Evolutionary conservation across 2,888 invertebrate genomes (phyloP).

Genomic region (Hypolimnas misippus): DNA sequence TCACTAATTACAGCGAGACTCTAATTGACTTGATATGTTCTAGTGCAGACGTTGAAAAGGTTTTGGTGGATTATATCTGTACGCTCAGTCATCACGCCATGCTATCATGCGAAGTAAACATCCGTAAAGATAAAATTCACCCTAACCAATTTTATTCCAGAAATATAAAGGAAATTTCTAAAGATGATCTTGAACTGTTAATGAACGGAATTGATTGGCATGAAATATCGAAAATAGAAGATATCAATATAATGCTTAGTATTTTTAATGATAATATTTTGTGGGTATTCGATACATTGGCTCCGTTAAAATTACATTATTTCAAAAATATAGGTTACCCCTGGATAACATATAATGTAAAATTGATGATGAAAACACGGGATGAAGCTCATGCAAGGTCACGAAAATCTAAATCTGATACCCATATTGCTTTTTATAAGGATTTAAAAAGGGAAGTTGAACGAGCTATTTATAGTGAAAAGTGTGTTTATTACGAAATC

Average conservation of each 20-base stretch:
- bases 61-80: background rate
- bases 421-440: constrained; percentile 11
- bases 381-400: constrained; percentile 7
- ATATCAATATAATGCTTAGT: background rate
- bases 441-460: constrained; percentile 14
- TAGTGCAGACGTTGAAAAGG: background rate
- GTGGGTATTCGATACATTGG: background rate
- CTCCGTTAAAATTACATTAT: background rate
- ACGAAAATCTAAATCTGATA: background rate
- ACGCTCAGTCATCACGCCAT: constrained; percentile 8
- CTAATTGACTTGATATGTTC: constrained; percentile 11
- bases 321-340: background rate
- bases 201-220: background rate
- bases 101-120: constrained; percentile 7
- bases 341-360: constrained; percentile 19
- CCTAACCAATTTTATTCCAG: background rate
- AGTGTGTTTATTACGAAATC: no score
- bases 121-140: background rate
- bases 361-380: constrained; percentile 13
- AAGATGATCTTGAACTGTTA: background rate
- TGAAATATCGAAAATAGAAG: background rate
- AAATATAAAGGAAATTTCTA: background rate
- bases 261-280: no score
- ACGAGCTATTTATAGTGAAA: no score
- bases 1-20: constrained; percentile 13